phyloP scores from a whole-genome alignment of 2,113 vertebrate species.

The Zosterops japonicus region DNA sequence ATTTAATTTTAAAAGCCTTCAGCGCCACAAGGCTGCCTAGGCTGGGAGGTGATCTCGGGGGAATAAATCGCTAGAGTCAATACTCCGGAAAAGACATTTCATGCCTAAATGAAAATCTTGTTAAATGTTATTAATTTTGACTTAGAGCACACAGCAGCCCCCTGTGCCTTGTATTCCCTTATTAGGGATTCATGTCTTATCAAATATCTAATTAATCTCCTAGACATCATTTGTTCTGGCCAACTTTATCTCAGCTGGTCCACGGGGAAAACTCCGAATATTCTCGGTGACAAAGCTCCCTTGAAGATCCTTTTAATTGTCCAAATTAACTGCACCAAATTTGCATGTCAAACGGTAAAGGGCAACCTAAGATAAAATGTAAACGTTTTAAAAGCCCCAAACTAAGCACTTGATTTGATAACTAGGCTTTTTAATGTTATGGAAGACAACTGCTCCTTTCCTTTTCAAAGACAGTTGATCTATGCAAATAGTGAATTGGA shows the following conservation, averaged over 20 bases:
- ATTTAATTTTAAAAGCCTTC: slow-evolving; percentile 46
- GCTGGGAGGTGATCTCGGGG: slow-evolving; percentile 75
- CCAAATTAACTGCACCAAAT: slow-evolving; percentile 99
- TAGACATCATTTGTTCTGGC: slow-evolving; percentile 99
- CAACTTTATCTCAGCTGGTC: slow-evolving; percentile 95
- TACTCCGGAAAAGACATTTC: slow-evolving; percentile 97
- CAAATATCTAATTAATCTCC: slow-evolving; percentile 99
- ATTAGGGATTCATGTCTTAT: slow-evolving; percentile 99
- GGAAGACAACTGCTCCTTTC: slow-evolving; percentile 89
- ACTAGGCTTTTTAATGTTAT: slow-evolving; percentile 87
- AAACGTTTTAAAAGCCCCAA: slow-evolving; percentile 87
- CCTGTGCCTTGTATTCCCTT: slow-evolving; percentile 98
- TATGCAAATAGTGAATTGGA: slow-evolving; percentile 96
- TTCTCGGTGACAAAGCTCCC: slow-evolving; percentile 92
- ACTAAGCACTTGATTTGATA: slow-evolving; percentile 92
- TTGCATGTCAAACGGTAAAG: slow-evolving; percentile 99
- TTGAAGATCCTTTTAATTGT: slow-evolving; percentile 99
- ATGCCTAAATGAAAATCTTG: slow-evolving; percentile 99
- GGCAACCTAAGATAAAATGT: slow-evolving; percentile 88
- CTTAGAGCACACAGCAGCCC: slow-evolving; percentile 95
- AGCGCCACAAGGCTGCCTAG: slow-evolving; percentile 52
- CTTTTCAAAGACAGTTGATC: slow-evolving; percentile 88
- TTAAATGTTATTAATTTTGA: slow-evolving; percentile 99
- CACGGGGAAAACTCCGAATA: slow-evolving; percentile 87
- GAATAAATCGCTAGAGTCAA: slow-evolving; percentile 93